Conservation (phyloP, 2,113 vertebrate genomes). For the Heterotis niloticus region DNA sequence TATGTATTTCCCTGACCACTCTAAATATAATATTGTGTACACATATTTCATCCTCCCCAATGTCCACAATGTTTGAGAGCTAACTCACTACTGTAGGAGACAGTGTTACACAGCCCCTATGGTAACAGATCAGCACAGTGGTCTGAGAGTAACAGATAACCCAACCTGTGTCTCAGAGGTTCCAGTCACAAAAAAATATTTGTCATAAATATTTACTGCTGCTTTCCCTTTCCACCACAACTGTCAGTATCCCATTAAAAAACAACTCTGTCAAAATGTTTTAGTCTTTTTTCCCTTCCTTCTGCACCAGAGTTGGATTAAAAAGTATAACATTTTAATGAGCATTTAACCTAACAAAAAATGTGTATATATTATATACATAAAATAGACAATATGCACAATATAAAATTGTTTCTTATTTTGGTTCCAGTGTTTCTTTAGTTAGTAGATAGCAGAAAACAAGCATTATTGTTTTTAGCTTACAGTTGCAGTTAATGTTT, state of each 20-base stretch:
- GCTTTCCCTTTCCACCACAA: not conserved
- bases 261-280: not conserved
- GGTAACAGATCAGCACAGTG: not conserved
- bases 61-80: not conserved
- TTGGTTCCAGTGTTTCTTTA: too few species aligned
- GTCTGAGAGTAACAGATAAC: not conserved
- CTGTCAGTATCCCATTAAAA: slow-evolving; percentile 17
- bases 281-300: not conserved
- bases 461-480: too few species aligned
- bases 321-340: not conserved
- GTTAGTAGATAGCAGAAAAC: too few species aligned
- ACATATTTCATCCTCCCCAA: not conserved
- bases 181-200: not conserved
- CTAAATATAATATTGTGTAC: slow-evolving; percentile 4
- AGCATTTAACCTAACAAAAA: too few species aligned
- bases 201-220: not conserved
- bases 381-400: too few species aligned
- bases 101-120: not conserved
- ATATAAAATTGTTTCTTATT: too few species aligned
- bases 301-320: not conserved
- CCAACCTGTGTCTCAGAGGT: not conserved
- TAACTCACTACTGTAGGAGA: slow-evolving; percentile 6
- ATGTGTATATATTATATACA: too few species aligned
- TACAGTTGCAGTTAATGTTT: too few species aligned
- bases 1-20: slow-evolving; percentile 9